A percentile compares a stretch with the other conserved stretches of the same genome.
Evolutionary conservation across 2,797 vertebrate genomes (phyloP).

Genomic region (Cetoscarus ocellatus): DNA sequence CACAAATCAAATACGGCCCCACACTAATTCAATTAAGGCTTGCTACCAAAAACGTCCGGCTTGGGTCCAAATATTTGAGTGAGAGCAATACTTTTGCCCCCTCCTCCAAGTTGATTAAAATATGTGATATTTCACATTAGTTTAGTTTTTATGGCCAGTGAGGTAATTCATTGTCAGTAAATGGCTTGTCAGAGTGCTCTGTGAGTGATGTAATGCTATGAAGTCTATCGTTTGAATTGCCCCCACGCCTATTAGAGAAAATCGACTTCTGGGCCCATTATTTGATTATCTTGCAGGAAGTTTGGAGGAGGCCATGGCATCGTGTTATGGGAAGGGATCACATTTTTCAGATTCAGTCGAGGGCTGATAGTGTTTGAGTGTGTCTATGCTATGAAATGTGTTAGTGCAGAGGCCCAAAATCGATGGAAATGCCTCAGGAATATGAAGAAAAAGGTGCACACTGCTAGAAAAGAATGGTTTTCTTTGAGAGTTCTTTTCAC

Average conservation of each 20-base stretch:
- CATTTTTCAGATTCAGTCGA: constrained; percentile 57
- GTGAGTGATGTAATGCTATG: constrained; percentile 82
- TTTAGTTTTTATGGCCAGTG: constrained; percentile 85
- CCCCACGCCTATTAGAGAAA: constrained; percentile 76
- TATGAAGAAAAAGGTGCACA: background rate
- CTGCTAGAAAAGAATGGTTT: no score
- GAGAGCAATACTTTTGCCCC: constrained; percentile 75
- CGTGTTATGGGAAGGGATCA: constrained; percentile 56
- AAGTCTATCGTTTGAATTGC: constrained; percentile 84
- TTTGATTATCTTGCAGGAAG: constrained; percentile 83
- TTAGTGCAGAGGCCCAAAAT: background rate
- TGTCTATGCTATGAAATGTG: constrained; percentile 31
- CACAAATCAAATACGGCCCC: constrained; percentile 83
- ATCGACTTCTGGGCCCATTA: constrained; percentile 80
- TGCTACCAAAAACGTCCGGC: constrained; percentile 77
- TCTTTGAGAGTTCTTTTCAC: no score
- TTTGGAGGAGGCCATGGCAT: constrained; percentile 73
- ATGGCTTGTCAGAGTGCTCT: constrained; percentile 82
- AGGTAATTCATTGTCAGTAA: constrained; percentile 84
- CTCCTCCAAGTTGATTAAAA: constrained; percentile 87
- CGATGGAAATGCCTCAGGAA: background rate
- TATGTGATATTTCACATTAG: constrained; percentile 88
- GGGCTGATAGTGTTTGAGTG: constrained; percentile 11
- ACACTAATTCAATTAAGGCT: constrained; percentile 86
- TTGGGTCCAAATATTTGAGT: constrained; percentile 82